phyloP scores from a whole-genome alignment of 2,888 invertebrate genomes.

The Acheta domesticus region DNA sequence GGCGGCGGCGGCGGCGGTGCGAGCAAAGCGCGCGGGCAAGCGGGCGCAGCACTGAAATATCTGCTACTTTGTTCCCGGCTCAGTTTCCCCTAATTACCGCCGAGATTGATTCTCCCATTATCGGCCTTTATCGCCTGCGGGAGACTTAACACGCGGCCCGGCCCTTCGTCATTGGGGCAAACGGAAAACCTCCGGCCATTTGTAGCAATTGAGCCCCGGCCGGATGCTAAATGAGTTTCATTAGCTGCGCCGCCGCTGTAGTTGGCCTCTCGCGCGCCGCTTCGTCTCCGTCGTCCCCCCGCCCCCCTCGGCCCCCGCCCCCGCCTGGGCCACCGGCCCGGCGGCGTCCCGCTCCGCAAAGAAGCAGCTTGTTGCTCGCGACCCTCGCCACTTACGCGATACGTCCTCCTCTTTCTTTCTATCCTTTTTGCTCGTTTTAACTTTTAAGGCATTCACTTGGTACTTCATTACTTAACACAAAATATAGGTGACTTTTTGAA shows the following conservation, averaged over 20 bases:
- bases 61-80: background rate
- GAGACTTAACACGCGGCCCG: slow-evolving; percentile 32
- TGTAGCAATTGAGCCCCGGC: slow-evolving; percentile 6
- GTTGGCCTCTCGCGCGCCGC: background rate
- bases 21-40: no score
- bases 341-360: background rate
- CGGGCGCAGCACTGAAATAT: no score
- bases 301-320: background rate
- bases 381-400: no score
- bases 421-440: no score
- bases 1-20: no score
- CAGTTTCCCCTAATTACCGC: slow-evolving; percentile 19
- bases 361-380: no score
- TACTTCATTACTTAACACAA: no score
- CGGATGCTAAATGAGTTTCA: background rate
- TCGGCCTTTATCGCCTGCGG: slow-evolving; percentile 36
- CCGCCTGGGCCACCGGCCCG: background rate
- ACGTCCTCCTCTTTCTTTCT: no score
- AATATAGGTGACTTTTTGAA: no score
- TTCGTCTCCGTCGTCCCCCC: background rate
- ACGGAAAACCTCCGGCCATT: slow-evolving; percentile 18
- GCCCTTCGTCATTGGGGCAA: slow-evolving; percentile 34
- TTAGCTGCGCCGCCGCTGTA: background rate
- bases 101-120: slow-evolving; percentile 37
- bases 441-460: no score